Evolutionary conservation across 2,113 vertebrate genomes (phyloP), one percentile per base, ranked within the genome.

Genomic region (Cyphotilapia sp.): DNA sequence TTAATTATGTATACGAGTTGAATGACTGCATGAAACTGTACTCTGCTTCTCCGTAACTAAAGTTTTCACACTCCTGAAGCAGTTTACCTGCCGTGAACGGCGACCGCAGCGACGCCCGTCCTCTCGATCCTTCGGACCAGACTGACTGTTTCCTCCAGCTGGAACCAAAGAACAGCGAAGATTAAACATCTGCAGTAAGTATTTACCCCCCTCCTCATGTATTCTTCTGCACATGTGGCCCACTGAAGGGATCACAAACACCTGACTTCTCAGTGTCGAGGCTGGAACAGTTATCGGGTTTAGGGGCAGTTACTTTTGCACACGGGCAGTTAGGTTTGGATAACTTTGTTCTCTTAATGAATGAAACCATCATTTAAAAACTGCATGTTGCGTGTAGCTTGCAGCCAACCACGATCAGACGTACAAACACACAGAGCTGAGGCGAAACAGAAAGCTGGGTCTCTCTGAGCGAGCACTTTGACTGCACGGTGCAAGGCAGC

Each of bases 61-160:
- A 0, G 5, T 16, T 16, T 40, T 24, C 12, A 24, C 9, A 4
- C 22, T 11, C 22, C 13, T 2, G 40, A 29, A 74, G 63, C 27
- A 6, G 53, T 33, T 96, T 94, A 99, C 99, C 99, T 98, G 92
- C 98, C 99, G 22, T 99, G 99, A 63, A 99, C 98, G 0, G 98
- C 97, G 76, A 99, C 96, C 5, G 99, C 99, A 7, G 98, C 94
- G 24, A 99, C 97, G 22, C 99, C 99, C 1, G 98, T 98, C 91
- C 86, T 97, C 90, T 99, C 97, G 83, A 99, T 99, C 88, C 97
- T 97, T 92, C 96, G 97, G 14, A 98, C 98, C 89, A 99, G 95
- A 24, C 59, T 91, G 69, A 99, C 29, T 0, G 98, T 99, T 19
- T 99, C 98, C 88, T 98, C 97, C 85, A 98, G 63, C 99, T 99